Evolutionary conservation across 2,797 vertebrate genomes (phyloP), one percentile per base, ranked within the genome.

Genomic region (Malurus splendens): DNA sequence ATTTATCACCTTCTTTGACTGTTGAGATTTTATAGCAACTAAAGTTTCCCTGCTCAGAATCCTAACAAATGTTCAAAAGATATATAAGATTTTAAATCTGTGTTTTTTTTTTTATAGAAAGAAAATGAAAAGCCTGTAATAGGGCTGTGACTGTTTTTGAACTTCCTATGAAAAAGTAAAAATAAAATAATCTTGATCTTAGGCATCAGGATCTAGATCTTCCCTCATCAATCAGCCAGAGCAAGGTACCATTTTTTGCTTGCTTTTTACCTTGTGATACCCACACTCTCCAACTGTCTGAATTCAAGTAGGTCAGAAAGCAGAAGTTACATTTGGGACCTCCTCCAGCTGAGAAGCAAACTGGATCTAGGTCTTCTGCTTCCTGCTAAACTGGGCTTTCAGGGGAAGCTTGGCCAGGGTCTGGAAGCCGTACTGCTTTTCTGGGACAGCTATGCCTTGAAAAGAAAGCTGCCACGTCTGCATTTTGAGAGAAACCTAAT

Each of bases 1-100:
- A 91, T 90, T 95, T 95, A 68, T 95, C 84, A 77, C 45, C 36
- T 77, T 90, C 76, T 89, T 84, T 91, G 48, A 84, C 62, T 89
- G 60, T 56, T 85, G 64, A 89, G 84, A 77, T 93, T 92, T 95
- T 90, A 78, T 77, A 77, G 86, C 72, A 90, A 90, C 57, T 22
- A 6, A 77, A 76, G 32, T 75, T 91, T 88, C 68, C 36, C 22
- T 80, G 65, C 68, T 65, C 75, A 77, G 62, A 93, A 86, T 82
- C 42, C 52, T 82, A 86, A 87, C 81, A 72, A 83, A 82, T 78
- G 84, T 73, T 93, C 55, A 52, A 68, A 91, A 64, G 61, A 65
- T 39, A 65, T 82, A 76, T 27, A 82, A 52, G 36, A 57, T 22
- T 74, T 94, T 65, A 67, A 74, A 90, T 84, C 41, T 65, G 25